Evolutionary conservation across 1,140 invertebrate genomes (phyloP).

Genomic region (Diachasmimorpha longicaudata): DNA sequence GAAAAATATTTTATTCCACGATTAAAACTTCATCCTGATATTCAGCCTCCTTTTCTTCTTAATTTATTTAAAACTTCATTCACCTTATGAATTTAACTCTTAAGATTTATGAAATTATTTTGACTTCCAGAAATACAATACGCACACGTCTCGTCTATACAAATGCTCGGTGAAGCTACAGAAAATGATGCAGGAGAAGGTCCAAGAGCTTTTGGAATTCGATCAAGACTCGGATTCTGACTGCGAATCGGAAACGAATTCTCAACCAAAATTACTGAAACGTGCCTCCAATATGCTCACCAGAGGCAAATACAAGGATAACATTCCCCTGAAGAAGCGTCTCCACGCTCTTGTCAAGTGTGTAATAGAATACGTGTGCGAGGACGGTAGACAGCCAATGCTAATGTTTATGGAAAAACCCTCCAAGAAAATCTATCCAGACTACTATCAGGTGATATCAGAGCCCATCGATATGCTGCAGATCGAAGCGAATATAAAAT

Average conservation of each 20-base stretch:
- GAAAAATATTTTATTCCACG: too few relatives aligned
- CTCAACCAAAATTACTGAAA: conserved; percentile 60
- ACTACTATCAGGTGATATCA: conserved; percentile 94
- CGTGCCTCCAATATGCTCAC: conserved; percentile 63
- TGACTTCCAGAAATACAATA: conserved; percentile 77
- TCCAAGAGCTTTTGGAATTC: conserved; percentile 81
- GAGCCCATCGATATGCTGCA: conserved; percentile 95
- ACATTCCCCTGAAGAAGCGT: conserved; percentile 75
- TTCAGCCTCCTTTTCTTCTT: too few relatives aligned
- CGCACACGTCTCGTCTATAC: conserved; percentile 85
- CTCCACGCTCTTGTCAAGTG: conserved; percentile 77
- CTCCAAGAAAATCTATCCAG: conserved; percentile 92
- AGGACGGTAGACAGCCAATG: conserved; percentile 85
- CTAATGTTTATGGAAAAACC: conserved; percentile 96
- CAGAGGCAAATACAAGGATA: conserved; percentile 66
- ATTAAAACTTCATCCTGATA: too few relatives aligned
- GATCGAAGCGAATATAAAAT: conserved; percentile 90
- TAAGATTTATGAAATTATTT: background rate
- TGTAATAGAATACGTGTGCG: conserved; percentile 77
- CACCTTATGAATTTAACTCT: background rate
- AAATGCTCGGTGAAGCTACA: conserved; percentile 84
- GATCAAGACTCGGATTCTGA: conserved; percentile 72
- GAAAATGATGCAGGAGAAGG: conserved; percentile 83
- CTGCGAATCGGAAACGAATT: conserved; percentile 60
- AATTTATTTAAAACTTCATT: background rate